Evolutionary conservation across 2,888 invertebrate species (phyloP).

Genomic region (Uropetala carovei): DNA sequence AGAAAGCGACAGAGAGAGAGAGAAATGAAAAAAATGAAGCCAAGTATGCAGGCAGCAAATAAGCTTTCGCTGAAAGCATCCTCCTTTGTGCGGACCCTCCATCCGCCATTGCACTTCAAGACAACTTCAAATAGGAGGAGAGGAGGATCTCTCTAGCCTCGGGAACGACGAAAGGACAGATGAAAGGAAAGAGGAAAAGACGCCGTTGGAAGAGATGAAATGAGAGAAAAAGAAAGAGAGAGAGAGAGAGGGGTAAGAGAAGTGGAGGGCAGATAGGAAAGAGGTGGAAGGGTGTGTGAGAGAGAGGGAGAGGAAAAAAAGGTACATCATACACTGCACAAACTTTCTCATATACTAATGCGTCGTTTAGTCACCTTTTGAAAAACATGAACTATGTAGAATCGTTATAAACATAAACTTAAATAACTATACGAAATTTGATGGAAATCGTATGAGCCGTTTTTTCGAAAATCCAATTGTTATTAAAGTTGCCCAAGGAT

Average conservation of each 20-base stretch:
- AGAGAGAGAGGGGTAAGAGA: not conserved
- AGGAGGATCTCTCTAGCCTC: not conserved
- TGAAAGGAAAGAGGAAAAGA: not conserved
- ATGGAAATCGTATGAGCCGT: too few relatives aligned
- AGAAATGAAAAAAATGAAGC: not conserved
- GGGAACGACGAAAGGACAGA: not conserved
- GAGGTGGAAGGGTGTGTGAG: not conserved
- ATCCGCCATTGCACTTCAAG: constrained; percentile 1
- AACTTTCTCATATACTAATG: too few relatives aligned
- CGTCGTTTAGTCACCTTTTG: too few relatives aligned
- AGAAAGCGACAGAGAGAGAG: not conserved
- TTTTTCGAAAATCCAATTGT: too few relatives aligned
- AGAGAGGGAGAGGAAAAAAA: not conserved
- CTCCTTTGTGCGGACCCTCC: not conserved
- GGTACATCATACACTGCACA: too few relatives aligned
- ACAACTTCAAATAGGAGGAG: not conserved
- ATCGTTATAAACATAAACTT: too few relatives aligned
- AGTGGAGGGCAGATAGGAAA: not conserved
- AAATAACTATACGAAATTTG: too few relatives aligned
- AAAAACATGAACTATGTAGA: too few relatives aligned
- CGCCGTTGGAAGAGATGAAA: not conserved
- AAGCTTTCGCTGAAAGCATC: not conserved
- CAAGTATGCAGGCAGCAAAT: not conserved
- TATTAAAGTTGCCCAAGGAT: too few relatives aligned
- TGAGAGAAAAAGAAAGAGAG: not conserved